phyloP scores from a whole-genome alignment of 2,888 invertebrate species.

The Hemistola chrysoprasaria region DNA sequence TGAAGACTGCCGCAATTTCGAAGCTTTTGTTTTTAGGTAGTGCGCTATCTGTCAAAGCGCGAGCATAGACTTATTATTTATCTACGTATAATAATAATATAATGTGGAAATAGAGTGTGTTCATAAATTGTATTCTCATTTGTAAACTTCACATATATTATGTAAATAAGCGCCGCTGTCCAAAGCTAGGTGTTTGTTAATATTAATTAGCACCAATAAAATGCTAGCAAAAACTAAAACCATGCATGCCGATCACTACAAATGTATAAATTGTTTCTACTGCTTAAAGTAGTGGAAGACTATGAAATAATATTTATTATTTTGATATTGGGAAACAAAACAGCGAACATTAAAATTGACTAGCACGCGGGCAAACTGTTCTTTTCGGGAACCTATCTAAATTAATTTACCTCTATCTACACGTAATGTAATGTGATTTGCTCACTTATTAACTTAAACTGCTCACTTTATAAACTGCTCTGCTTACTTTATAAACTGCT shows the following conservation, averaged over 20 bases:
- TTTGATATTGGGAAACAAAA: neutral
- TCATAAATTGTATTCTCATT: too few relatives aligned
- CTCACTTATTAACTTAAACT: slow-evolving; percentile 1
- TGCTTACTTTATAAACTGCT: too few relatives aligned
- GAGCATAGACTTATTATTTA: too few relatives aligned
- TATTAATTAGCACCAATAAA: slow-evolving; percentile 66
- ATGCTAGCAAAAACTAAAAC: slow-evolving; percentile 63
- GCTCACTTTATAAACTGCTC: too few relatives aligned
- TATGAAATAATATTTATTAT: slow-evolving; percentile 52
- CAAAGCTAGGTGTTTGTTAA: slow-evolving; percentile 27
- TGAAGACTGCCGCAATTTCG: too few relatives aligned
- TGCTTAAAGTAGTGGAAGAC: slow-evolving; percentile 73
- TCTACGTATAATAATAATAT: too few relatives aligned
- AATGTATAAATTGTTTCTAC: slow-evolving; percentile 41
- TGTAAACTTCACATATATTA: too few relatives aligned
- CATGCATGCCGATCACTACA: slow-evolving; percentile 39
- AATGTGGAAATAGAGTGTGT: too few relatives aligned
- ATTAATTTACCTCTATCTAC: slow-evolving; percentile 36
- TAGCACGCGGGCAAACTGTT: slow-evolving; percentile 34
- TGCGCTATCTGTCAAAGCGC: too few relatives aligned
- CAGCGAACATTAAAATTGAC: slow-evolving; percentile 21
- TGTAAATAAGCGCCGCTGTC: slow-evolving; percentile 31
- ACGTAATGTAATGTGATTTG: slow-evolving; percentile 3
- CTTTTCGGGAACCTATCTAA: slow-evolving; percentile 36
- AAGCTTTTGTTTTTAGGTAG: too few relatives aligned